Evolutionary conservation across 2,888 invertebrate species (phyloP), one percentile per base, ranked within the genome.

Genomic region (Luffia ferchaultella): DNA sequence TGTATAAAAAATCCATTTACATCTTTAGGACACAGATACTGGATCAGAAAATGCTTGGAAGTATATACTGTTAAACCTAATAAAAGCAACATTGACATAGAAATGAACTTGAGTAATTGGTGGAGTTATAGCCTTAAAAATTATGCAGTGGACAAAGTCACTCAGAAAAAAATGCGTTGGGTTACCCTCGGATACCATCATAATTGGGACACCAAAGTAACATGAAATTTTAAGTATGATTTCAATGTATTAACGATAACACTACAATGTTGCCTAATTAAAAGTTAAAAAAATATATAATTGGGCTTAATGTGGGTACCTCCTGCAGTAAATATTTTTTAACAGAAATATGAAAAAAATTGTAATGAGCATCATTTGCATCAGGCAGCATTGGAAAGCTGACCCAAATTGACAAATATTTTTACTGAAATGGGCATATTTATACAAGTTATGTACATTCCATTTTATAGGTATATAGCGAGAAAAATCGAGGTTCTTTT

Each of bases 131-230:
- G 87, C 64, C 71, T 79, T 66, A 62, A 64, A 76, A 76, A 70
- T 64, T 68, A 63, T 20, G 56, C 68, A 59, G 58, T 73, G 70
- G 58, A 82, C 62, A 62, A 71, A 62, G 60, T 66, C 57, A 53
- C 84, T 58, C 62, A 68, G 53, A 82, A 75, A 54, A 80, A 83
- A 53, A 72, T 99, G 60, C 84, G 98, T 60, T 99, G 99, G 99
- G 89, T 93, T 1, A 99, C 98, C 0, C 75, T 98, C 40, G 99
- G 99, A 15, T 98, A 97, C 69, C 98, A 99, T 76, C 97, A 99
- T 74, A 91, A 99, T 70, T 99, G 99, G 98, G 91, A 96, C 63
- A 93, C 95, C 50, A 99, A 98, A 87, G 89, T 92, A 78, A 79
- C 75, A 62, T 57, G 56, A 60, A 62, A 7, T 3, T 12, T 30